Conservation (phyloP, 2,113 vertebrate genomes). For the Sapayoa aenigma region DNA sequence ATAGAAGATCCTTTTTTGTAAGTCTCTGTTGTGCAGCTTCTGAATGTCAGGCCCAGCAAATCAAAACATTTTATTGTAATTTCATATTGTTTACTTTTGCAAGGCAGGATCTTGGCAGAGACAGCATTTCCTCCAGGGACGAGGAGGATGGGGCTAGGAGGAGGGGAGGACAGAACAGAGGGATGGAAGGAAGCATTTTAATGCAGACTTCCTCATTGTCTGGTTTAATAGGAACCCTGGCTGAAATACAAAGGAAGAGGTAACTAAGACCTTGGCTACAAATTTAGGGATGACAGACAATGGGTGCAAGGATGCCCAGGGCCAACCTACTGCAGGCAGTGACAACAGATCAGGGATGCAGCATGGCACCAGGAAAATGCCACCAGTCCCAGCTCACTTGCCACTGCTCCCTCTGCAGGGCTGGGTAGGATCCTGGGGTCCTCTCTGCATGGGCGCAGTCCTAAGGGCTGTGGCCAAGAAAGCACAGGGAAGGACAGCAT, state of each 20-base stretch:
- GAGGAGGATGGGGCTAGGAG: background rate
- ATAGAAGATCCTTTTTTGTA: constrained; percentile 20
- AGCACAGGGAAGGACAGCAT: background rate
- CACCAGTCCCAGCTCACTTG: background rate
- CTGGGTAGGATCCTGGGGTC: background rate
- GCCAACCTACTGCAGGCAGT: background rate
- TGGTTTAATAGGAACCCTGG: background rate
- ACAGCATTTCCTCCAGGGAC: constrained; percentile 36
- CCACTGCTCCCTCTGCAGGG: background rate
- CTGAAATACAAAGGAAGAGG: constrained; percentile 32
- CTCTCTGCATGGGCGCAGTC: background rate
- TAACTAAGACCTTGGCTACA: background rate
- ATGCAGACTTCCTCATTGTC: constrained; percentile 31
- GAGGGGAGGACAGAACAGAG: background rate
- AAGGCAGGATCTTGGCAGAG: constrained; percentile 62
- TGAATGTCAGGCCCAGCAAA: constrained; percentile 40
- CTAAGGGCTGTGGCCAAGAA: fast-evolving
- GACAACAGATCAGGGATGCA: background rate
- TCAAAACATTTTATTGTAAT: constrained; percentile 66
- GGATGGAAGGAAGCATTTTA: constrained; percentile 47
- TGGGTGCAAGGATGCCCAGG: background rate
- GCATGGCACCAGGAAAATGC: background rate
- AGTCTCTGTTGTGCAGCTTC: constrained; percentile 10
- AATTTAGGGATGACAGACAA: background rate
- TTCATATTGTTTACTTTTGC: constrained; percentile 58